Conservation (phyloP, 2,113 vertebrate genomes). For the Salvelinus namaycush region DNA sequence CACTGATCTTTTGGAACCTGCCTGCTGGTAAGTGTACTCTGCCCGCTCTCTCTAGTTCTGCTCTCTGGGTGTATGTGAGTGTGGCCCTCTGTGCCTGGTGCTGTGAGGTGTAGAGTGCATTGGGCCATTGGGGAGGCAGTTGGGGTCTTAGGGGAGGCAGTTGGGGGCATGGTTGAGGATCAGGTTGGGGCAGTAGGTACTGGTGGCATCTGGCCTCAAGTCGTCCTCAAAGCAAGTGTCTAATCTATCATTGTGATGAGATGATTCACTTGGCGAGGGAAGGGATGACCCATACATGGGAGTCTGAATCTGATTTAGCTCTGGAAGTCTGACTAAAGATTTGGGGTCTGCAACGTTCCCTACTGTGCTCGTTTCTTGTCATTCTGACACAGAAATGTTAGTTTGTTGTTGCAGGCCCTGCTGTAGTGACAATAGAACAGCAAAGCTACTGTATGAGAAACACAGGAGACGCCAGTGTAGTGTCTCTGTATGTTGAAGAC, state of each 20-base stretch:
- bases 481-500: background rate
- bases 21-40: constrained; percentile 73
- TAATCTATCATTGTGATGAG: background rate
- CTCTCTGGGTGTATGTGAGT: constrained; percentile 9
- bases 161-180: too few species aligned
- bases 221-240: background rate
- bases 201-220: background rate
- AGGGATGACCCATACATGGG: background rate
- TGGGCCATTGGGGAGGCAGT: background rate
- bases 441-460: too few species aligned
- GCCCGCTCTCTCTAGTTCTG: background rate
- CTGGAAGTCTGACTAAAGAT: background rate
- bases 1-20: constrained; percentile 61
- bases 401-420: background rate
- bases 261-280: background rate
- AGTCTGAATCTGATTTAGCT: background rate
- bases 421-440: background rate
- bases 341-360: background rate
- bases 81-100: background rate
- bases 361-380: background rate
- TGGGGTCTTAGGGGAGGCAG: background rate
- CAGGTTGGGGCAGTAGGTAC: too few species aligned
- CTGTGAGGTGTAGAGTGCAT: background rate
- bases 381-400: background rate
- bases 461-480: background rate